Conservation (phyloP, 2,797 vertebrate genomes). For the Geranospiza caerulescens region DNA sequence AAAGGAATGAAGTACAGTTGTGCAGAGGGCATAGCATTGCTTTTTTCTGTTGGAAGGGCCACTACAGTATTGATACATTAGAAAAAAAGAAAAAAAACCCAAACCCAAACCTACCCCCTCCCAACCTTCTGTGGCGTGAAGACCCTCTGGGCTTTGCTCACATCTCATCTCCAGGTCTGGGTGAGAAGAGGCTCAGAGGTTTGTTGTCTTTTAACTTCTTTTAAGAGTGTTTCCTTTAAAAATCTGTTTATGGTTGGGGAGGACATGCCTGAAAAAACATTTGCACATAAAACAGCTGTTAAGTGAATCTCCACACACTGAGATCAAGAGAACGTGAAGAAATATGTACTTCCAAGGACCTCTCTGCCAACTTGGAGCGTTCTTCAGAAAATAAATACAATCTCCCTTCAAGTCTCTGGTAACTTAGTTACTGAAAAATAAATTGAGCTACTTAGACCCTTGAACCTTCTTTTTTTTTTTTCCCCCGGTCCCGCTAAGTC, state of each 20-base stretch:
- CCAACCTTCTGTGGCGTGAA: accelerated
- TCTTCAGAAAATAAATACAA: constrained; percentile 78
- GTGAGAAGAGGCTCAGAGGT: constrained; percentile 18
- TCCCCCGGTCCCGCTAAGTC: not conserved
- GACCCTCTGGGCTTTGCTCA: not conserved
- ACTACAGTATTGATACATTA: not conserved
- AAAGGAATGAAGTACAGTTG: not conserved
- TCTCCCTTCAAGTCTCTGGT: constrained; percentile 73
- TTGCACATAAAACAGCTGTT: constrained; percentile 83
- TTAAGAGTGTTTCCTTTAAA: constrained; percentile 65
- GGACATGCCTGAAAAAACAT: constrained; percentile 88
- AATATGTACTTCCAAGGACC: constrained; percentile 76
- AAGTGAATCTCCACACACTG: constrained; percentile 79
- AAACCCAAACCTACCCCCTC: not conserved
- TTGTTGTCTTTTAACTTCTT: constrained; percentile 65
- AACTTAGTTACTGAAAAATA: constrained; percentile 84
- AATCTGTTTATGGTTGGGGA: constrained; percentile 77
- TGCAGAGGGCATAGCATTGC: not conserved
- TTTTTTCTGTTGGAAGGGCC: not conserved
- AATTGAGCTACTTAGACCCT: constrained; percentile 76
- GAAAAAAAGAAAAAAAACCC: not conserved
- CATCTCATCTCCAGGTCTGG: constrained; percentile 15
- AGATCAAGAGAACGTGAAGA: constrained; percentile 82
- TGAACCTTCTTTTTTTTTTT: constrained; percentile 49
- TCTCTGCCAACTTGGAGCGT: constrained; percentile 78